Conservation (phyloP, 2,888 invertebrate genomes). For the Drosophila ustulata region DNA sequence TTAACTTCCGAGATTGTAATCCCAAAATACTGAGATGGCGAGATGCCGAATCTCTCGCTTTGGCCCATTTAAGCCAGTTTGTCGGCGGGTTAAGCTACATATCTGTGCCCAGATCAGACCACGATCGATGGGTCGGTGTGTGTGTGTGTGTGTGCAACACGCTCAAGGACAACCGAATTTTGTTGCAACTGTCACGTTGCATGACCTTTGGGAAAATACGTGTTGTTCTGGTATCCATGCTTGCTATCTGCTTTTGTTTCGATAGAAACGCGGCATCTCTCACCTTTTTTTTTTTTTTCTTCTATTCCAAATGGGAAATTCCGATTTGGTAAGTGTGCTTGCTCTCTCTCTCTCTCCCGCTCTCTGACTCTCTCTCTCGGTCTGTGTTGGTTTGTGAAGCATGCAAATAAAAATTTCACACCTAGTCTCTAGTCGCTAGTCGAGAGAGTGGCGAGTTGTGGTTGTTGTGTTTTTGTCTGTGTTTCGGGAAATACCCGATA, state of each 20-base stretch:
- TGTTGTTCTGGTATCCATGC: conserved; percentile 56
- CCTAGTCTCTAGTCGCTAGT: conserved; percentile 64
- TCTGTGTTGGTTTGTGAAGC: conserved; percentile 42
- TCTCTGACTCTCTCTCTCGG: neutral
- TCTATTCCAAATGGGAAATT: conserved; percentile 66
- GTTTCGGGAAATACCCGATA: conserved; percentile 28
- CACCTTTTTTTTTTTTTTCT: conserved; percentile 56
- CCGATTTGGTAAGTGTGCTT: conserved; percentile 37
- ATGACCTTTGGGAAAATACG: conserved; percentile 79
- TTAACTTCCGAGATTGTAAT: conserved; percentile 41
- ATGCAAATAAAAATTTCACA: conserved; percentile 81
- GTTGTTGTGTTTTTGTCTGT: neutral
- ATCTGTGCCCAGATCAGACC: conserved; percentile 11
- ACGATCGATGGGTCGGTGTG: neutral
- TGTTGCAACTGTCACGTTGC: conserved; percentile 58
- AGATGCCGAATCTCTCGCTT: conserved; percentile 15
- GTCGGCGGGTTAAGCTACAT: conserved; percentile 25
- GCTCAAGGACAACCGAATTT: conserved; percentile 50
- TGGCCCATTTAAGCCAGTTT: conserved; percentile 57
- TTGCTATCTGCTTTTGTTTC: conserved; percentile 15
- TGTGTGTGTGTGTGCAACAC: neutral
- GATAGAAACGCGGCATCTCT: conserved; percentile 43
- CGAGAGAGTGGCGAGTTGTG: conserved; percentile 22
- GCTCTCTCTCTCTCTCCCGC: neutral
- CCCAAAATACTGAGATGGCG: neutral